phyloP scores from a whole-genome alignment of 2,888 invertebrate genomes.

The Teinopalpus imperialis region DNA sequence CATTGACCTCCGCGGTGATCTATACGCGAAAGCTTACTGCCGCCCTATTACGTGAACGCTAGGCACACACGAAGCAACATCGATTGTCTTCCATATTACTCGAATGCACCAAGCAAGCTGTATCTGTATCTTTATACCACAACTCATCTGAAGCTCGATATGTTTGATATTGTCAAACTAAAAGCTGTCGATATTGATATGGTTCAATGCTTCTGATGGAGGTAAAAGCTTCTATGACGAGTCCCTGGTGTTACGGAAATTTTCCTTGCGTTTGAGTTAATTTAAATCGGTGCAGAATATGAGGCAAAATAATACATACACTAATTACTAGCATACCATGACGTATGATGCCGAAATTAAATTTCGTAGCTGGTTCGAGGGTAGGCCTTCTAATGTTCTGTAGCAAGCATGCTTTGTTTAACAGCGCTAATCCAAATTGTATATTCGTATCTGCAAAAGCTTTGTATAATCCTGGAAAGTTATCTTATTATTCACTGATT shows the following conservation, averaged over 20 bases:
- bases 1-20: slow-evolving; percentile 51
- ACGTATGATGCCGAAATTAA: slow-evolving; percentile 48
- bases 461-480: not conserved
- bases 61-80: slow-evolving; percentile 67
- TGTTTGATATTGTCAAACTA: slow-evolving; percentile 38
- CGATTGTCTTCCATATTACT: slow-evolving; percentile 37
- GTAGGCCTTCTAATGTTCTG: slow-evolving; percentile 18
- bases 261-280: slow-evolving; percentile 35
- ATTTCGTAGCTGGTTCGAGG: slow-evolving; percentile 27
- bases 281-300: slow-evolving; percentile 55
- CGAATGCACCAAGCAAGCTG: slow-evolving; percentile 30
- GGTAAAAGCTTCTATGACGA: slow-evolving; percentile 42
- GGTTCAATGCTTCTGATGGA: slow-evolving; percentile 30
- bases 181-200: slow-evolving; percentile 48
- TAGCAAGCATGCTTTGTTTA: slow-evolving; percentile 16
- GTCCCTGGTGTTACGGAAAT: slow-evolving; percentile 46
- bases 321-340: slow-evolving; percentile 33
- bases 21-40: slow-evolving; percentile 49
- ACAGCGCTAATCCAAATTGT: not conserved
- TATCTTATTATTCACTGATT: too few species aligned
- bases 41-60: slow-evolving; percentile 45
- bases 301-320: slow-evolving; percentile 55
- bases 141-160: slow-evolving; percentile 44
- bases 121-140: slow-evolving; percentile 43
- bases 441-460: not conserved